Evolutionary conservation across 2,113 vertebrate genomes (phyloP).

Genomic region (Catharus bicknelli): DNA sequence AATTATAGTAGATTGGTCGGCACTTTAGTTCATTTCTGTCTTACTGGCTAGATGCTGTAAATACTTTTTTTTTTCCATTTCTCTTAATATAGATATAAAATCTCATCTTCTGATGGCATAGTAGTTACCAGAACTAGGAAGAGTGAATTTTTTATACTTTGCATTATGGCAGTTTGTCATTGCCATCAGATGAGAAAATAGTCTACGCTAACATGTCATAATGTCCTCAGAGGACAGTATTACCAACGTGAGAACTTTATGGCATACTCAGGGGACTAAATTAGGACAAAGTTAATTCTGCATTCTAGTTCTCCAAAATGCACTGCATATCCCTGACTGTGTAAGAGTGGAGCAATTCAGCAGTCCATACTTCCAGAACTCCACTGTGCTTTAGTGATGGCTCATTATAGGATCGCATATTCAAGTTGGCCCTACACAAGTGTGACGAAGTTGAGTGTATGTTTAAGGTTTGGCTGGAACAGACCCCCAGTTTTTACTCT

Average conservation of each 20-base stretch:
- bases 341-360: not conserved
- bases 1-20: not conserved
- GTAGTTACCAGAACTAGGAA: not conserved
- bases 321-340: not conserved
- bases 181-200: slow-evolving; percentile 13
- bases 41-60: not conserved
- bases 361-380: not conserved
- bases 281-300: slow-evolving; percentile 8
- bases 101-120: not conserved
- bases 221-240: not conserved
- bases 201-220: not conserved
- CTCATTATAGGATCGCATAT: not conserved
- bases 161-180: not conserved
- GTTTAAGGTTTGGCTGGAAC: not conserved
- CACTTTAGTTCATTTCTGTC: not conserved
- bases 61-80: not conserved
- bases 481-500: not conserved
- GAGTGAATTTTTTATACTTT: slow-evolving; percentile 5
- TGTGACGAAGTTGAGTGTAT: not conserved
- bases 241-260: not conserved
- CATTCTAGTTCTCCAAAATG: slow-evolving; percentile 20
- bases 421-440: not conserved
- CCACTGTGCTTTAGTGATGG: not conserved
- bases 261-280: not conserved
- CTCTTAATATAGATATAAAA: not conserved